Base-by-base conservation (phyloP, 2,888 invertebrate species). In the Anorthoa munda region DNA sequence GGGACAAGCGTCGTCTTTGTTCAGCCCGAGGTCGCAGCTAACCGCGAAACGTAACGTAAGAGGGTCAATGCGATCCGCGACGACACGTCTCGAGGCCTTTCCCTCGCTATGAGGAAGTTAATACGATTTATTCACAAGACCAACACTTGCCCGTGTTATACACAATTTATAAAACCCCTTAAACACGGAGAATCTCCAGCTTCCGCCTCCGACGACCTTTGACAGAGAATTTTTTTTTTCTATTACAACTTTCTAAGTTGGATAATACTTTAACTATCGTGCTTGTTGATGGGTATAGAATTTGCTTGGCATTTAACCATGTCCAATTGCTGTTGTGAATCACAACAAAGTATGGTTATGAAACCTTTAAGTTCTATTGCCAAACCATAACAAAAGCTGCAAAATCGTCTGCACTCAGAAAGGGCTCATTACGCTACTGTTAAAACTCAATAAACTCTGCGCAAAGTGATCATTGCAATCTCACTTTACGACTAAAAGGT, bases 61-160 rank as follows among this genome's bases (percentile, higher is more conserved):
- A 88, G 89, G 94, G 94, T 94, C 94, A 94, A 92, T 94, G 94
- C 87, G 89, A 93, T 85, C 89, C 81, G 79, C 90, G 88, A 87
- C 87, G 88, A 88, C 88, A 89, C 86, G 87, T 86, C 86, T 85
- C 91, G 92, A 92, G 93, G 93, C 92, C 90, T 90, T 92, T 92
- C 91, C 92, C 91, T 91, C 88, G 86, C 84, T 79, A 88, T 86
- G 85, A 91, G 92, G 92, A 91, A 92, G 89, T 88, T 86, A 86
- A 89, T 88, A 84, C 88, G 83, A 89, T 89, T 88, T 90, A 90
- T 89, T 86, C 85, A 84, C 83, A 81, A 66, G 81, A 83, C 31
- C 65, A 70, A 79, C 75, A 71, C 65, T 65, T 67, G 67, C 73
- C 72, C 78, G 67, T 69, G 72, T 74, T 73, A 74, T 66, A 82